These are phyloP conservation scores for Apistogramma diplotaenia DNA, from an alignment of 2,113 vertebrate species.

Conservation along the genomic window DNA sequence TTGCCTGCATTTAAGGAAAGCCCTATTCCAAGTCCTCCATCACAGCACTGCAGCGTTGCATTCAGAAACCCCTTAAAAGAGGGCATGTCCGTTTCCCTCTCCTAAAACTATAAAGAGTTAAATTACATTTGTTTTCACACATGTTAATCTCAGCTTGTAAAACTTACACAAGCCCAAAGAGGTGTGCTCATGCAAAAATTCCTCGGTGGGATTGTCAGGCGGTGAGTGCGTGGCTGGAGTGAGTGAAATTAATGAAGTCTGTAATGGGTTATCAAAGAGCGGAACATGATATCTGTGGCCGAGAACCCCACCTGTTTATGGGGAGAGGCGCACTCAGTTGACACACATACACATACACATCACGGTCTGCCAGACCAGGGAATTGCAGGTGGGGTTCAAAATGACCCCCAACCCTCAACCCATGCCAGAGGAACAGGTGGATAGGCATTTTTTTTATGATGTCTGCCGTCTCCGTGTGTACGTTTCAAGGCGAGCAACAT, in stretches of 20 bases:
- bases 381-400: slow-evolving; percentile 78
- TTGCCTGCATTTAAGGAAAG: background rate
- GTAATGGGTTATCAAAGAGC: slow-evolving; percentile 78
- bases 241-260: slow-evolving; percentile 73
- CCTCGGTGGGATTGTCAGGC: slow-evolving; percentile 61
- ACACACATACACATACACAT: background rate
- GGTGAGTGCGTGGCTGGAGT: slow-evolving; percentile 55
- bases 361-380: slow-evolving; percentile 57
- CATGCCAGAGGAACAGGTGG: slow-evolving; percentile 77
- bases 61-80: slow-evolving; percentile 26
- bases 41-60: background rate
- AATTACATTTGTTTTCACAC: slow-evolving; percentile 76
- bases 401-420: slow-evolving; percentile 36
- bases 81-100: slow-evolving; percentile 30
- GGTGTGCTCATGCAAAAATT: slow-evolving; percentile 66
- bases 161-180: slow-evolving; percentile 64
- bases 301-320: slow-evolving; percentile 71
- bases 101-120: slow-evolving; percentile 65
- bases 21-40: background rate
- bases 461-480: slow-evolving; percentile 67
- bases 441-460: slow-evolving; percentile 75
- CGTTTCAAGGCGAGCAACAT: slow-evolving; percentile 66
- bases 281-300: slow-evolving; percentile 71
- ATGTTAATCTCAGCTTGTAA: slow-evolving; percentile 73
- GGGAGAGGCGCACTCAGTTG: slow-evolving; percentile 37